Evolutionary conservation across 1,140 invertebrate genomes (phyloP).

Genomic region (Gryon sp.): DNA sequence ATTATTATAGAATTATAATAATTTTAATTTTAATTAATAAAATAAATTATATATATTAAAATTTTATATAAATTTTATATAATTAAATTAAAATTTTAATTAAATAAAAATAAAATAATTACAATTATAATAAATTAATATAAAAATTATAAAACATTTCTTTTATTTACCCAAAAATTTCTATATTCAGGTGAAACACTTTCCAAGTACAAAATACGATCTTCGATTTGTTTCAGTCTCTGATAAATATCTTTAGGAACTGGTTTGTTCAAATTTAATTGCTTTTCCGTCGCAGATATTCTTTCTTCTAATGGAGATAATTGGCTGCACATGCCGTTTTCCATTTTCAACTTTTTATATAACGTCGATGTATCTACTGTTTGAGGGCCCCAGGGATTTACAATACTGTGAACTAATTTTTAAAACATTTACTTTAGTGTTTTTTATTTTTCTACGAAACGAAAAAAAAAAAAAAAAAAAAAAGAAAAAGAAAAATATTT

Average conservation of each 20-base stretch:
- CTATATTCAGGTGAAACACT: constrained; percentile 86
- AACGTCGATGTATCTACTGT: constrained; percentile 68
- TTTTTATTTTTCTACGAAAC: too few species aligned
- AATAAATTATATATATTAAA: neutral
- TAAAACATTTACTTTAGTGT: constrained; percentile 23
- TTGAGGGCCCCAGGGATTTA: constrained; percentile 83
- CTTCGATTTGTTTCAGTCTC: constrained; percentile 84
- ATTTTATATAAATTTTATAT: neutral
- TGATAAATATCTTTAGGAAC: constrained; percentile 82
- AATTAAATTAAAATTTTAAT: too few species aligned
- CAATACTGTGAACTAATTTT: constrained; percentile 81
- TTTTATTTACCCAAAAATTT: constrained; percentile 82
- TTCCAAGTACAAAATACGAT: constrained; percentile 84
- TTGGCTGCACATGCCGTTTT: constrained; percentile 58
- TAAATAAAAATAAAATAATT: too few species aligned
- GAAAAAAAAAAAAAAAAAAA: too few species aligned
- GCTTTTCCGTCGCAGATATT: constrained; percentile 80
- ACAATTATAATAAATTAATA: too few species aligned
- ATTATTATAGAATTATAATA: too few species aligned
- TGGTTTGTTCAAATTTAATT: constrained; percentile 79
- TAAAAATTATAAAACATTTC: neutral
- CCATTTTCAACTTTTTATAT: constrained; percentile 57
- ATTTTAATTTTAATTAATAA: too few species aligned
- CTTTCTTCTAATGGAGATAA: constrained; percentile 81
- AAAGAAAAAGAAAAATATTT: too few species aligned